Percentiles rank a stretch among this genome's conserved stretches.
Conservation (phyloP, 2,888 invertebrate species). For the Scaptomyza tumidula region DNA sequence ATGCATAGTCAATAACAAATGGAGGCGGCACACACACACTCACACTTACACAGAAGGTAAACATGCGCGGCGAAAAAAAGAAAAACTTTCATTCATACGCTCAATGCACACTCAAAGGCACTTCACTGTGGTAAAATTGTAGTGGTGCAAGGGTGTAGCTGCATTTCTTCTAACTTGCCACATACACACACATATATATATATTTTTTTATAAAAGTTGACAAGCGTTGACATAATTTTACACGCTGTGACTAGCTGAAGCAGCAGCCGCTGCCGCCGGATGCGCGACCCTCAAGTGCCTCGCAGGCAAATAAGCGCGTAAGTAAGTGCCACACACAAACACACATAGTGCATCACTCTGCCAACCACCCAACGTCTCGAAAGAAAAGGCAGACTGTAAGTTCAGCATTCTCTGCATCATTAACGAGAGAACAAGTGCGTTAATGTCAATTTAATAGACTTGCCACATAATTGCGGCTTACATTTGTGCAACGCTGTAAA, state of each 20-base stretch:
- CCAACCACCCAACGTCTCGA: conserved; percentile 3
- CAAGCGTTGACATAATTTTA: conserved; percentile 80
- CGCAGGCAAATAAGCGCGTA: conserved; percentile 48
- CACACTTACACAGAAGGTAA: conserved; percentile 12
- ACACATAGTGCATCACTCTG: background rate
- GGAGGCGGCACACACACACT: conserved; percentile 31
- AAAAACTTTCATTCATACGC: conserved; percentile 65
- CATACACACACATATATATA: background rate
- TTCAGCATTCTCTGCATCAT: conserved; percentile 72
- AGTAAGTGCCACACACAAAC: conserved; percentile 53
- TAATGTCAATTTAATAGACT: conserved; percentile 66
- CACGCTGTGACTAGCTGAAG: conserved; percentile 73
- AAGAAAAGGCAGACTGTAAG: conserved; percentile 33
- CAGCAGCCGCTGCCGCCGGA: conserved; percentile 52
- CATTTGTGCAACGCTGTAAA: conserved; percentile 50
- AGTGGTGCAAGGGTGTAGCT: conserved; percentile 14
- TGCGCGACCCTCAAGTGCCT: conserved; percentile 44
- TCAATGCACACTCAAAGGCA: conserved; percentile 72
- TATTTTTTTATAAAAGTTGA: conserved; percentile 68
- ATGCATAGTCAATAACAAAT: conserved; percentile 68
- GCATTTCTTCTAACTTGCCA: conserved; percentile 42
- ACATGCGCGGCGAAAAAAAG: conserved; percentile 21
- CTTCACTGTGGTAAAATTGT: conserved; percentile 37
- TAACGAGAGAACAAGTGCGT: conserved; percentile 51
- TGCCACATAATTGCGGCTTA: conserved; percentile 67